Conservation (phyloP, 2,888 invertebrate species). For the Thalpophila matura region DNA sequence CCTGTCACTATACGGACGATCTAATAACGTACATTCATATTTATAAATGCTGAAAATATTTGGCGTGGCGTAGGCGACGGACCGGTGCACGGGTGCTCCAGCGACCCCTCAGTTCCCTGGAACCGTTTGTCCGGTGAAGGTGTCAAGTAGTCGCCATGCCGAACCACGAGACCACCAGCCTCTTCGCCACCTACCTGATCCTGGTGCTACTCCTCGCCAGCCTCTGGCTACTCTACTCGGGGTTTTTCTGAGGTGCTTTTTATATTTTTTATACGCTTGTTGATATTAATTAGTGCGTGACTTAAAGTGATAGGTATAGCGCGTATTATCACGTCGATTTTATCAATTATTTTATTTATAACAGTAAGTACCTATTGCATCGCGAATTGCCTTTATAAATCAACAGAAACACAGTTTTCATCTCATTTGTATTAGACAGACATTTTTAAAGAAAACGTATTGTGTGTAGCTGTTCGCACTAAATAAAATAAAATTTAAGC, state of each 20-base stretch:
- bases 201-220: conserved; percentile 92
- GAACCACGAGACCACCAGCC: conserved; percentile 92
- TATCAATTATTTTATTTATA: conserved; percentile 15
- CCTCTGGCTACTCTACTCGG: conserved; percentile 93
- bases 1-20: conserved; percentile 71
- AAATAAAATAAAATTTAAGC: conserved; percentile 25
- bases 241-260: conserved; percentile 90
- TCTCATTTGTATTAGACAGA: too few species aligned
- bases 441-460: not conserved
- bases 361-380: too few species aligned
- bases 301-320: not conserved
- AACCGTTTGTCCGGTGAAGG: conserved; percentile 81
- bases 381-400: not conserved
- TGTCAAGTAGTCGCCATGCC: conserved; percentile 84
- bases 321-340: not conserved
- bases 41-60: conserved; percentile 80
- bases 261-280: conserved; percentile 30
- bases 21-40: conserved; percentile 77
- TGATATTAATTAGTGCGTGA: conserved; percentile 27
- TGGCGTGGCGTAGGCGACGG: conserved; percentile 73
- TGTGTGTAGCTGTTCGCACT: not conserved
- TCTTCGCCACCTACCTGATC: conserved; percentile 93
- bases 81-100: conserved; percentile 69
- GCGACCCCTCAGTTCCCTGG: conserved; percentile 79
- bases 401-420: not conserved